phyloP scores from a whole-genome alignment of 2,113 vertebrate species.

The Leiothrix lutea region DNA sequence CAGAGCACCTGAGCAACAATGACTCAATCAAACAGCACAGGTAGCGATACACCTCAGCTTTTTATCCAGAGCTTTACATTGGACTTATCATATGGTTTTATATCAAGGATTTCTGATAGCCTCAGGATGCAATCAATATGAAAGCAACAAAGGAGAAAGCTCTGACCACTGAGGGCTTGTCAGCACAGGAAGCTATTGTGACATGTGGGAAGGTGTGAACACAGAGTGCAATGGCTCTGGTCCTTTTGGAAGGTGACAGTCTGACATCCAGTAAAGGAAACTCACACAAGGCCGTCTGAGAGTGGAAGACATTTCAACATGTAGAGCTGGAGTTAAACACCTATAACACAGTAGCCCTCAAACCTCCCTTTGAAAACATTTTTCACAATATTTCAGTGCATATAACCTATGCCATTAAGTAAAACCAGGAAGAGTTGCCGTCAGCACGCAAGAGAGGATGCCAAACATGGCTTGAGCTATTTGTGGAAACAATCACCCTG shows the following conservation, averaged over 20 bases:
- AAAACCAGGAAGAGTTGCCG: not conserved
- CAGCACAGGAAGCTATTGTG: not conserved
- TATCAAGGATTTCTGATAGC: slow-evolving; percentile 24
- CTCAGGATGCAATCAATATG: not conserved
- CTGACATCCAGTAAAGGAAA: not conserved
- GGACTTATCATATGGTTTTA: not conserved
- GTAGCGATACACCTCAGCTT: not conserved
- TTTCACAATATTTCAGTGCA: not conserved
- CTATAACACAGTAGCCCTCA: not conserved
- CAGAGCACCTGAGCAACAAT: not conserved
- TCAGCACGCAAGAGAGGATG: fast-evolving
- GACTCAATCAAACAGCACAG: not conserved
- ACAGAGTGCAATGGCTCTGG: not conserved
- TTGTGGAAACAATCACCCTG: not conserved
- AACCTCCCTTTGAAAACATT: not conserved
- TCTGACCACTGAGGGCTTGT: not conserved
- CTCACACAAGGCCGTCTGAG: not conserved
- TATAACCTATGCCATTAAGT: not conserved
- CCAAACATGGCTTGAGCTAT: not conserved
- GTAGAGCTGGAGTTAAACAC: not conserved
- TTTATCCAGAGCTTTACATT: not conserved
- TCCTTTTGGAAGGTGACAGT: not conserved
- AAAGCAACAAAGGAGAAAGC: slow-evolving; percentile 18
- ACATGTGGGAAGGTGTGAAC: not conserved
- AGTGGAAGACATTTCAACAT: not conserved